These are phyloP conservation scores for Plutomurus gul DNA, from an alignment of 1,140 invertebrate genomes.

Conservation along the genomic window DNA sequence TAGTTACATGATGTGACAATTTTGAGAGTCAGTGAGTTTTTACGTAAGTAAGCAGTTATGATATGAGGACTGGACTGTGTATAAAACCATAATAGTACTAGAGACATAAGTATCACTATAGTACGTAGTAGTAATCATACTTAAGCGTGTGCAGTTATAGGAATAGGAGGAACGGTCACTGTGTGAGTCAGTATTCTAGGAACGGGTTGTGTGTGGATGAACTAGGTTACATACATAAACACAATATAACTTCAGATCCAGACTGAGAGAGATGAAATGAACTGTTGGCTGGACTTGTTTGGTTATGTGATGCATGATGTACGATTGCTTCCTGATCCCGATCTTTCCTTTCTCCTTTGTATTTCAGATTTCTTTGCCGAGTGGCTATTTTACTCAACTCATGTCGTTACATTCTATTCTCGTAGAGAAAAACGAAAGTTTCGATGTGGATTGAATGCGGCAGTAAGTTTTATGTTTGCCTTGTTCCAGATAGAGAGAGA, in stretches of 20 bases:
- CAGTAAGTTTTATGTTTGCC: constrained; percentile 13
- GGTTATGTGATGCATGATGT: constrained; percentile 33
- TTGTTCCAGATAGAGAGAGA: background rate
- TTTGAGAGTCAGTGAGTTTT: background rate
- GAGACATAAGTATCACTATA: too few relatives aligned
- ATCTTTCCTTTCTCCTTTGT: constrained; percentile 3
- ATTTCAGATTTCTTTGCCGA: background rate
- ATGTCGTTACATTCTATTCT: constrained; percentile 14
- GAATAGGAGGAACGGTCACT: too few relatives aligned
- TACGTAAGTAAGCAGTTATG: too few relatives aligned
- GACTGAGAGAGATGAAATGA: background rate
- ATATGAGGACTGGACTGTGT: too few relatives aligned
- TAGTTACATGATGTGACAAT: background rate
- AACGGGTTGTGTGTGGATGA: background rate
- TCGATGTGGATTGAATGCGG: constrained; percentile 16
- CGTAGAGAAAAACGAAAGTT: constrained; percentile 12
- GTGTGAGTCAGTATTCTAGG: background rate
- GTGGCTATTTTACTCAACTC: background rate
- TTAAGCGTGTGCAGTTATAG: too few relatives aligned
- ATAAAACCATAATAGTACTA: too few relatives aligned
- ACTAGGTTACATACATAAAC: background rate
- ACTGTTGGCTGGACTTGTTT: constrained; percentile 4
- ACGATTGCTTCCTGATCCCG: constrained; percentile 29
- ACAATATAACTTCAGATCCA: background rate
- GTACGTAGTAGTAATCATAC: too few relatives aligned